These are phyloP conservation scores for Hermetia illucens DNA, from an alignment of 1,140 invertebrate species.

Conservation along the genomic window DNA sequence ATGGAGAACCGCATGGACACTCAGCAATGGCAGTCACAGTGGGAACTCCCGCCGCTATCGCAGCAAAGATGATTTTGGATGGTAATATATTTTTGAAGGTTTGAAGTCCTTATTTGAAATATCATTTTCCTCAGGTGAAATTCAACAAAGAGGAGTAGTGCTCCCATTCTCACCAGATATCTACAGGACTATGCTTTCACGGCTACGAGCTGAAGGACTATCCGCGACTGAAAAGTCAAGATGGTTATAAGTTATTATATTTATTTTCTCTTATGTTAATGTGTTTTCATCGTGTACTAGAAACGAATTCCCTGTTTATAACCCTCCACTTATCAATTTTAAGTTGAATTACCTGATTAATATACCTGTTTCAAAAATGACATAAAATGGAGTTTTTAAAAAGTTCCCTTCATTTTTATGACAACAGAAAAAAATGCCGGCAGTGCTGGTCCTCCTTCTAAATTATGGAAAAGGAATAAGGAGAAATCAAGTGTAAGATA, in stretches of 20 bases:
- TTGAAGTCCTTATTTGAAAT: background rate
- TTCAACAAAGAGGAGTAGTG: constrained; percentile 85
- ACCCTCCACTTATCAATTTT: too few species aligned
- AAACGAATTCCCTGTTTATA: too few species aligned
- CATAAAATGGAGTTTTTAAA: too few species aligned
- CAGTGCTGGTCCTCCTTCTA: too few species aligned
- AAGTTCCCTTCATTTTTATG: too few species aligned
- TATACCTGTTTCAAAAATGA: too few species aligned
- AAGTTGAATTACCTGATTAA: too few species aligned
- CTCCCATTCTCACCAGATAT: constrained; percentile 81
- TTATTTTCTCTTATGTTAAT: too few species aligned
- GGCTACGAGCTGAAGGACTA: constrained; percentile 75
- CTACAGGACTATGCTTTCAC: constrained; percentile 75
- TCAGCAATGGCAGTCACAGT: constrained; percentile 98
- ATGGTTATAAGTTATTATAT: constrained; percentile 13
- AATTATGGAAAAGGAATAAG: too few species aligned
- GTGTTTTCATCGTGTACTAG: too few species aligned
- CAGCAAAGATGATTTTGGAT: constrained; percentile 93
- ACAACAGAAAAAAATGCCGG: too few species aligned
- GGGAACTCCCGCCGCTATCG: constrained; percentile 90
- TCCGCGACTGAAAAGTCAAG: constrained; percentile 49
- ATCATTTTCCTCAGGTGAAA: constrained; percentile 58
- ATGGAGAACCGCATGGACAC: constrained; percentile 72
- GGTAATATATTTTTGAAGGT: constrained; percentile 25
- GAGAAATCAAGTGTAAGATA: too few species aligned